These are phyloP conservation scores for Perodicticus potto DNA, from an alignment of 2,797 vertebrate genomes.

Conservation along the genomic window DNA sequence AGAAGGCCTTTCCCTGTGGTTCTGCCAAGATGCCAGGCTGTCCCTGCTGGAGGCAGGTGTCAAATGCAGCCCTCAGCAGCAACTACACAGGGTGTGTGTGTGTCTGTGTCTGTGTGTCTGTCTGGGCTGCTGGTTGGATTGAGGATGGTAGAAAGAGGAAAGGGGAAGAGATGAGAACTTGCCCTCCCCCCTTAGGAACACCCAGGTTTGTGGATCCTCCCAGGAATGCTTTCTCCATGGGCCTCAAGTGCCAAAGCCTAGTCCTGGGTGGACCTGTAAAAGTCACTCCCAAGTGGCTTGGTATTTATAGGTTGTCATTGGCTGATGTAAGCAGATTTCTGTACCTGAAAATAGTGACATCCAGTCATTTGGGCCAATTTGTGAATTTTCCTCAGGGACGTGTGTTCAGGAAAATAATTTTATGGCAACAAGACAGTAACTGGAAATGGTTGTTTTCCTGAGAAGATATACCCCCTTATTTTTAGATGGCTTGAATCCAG, in stretches of 20 bases:
- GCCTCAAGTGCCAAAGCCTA: neutral
- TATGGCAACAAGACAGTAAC: constrained; percentile 45
- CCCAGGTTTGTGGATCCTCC: neutral
- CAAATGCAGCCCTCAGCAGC: neutral
- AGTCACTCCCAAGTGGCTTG: neutral
- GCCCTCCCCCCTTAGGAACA: neutral
- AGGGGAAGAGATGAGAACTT: neutral
- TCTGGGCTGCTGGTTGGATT: neutral
- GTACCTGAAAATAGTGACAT: constrained; percentile 73
- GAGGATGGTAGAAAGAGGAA: neutral
- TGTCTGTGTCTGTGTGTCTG: neutral
- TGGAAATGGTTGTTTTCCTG: constrained; percentile 53
- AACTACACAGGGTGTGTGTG: neutral
- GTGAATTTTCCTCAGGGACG: constrained; percentile 64
- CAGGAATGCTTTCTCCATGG: neutral
- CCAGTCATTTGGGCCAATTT: constrained; percentile 60
- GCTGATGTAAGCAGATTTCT: constrained; percentile 61
- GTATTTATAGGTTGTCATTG: constrained; percentile 71
- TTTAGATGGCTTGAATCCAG: neutral
- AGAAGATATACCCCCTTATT: constrained; percentile 39
- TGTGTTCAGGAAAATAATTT: constrained; percentile 66
- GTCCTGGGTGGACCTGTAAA: constrained; percentile 33
- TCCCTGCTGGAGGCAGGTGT: neutral
- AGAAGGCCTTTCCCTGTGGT: neutral
- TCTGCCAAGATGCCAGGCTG: neutral